These are phyloP conservation scores for Diaphora mendica DNA, from an alignment of 2,888 invertebrate species.

Conservation along the genomic window DNA sequence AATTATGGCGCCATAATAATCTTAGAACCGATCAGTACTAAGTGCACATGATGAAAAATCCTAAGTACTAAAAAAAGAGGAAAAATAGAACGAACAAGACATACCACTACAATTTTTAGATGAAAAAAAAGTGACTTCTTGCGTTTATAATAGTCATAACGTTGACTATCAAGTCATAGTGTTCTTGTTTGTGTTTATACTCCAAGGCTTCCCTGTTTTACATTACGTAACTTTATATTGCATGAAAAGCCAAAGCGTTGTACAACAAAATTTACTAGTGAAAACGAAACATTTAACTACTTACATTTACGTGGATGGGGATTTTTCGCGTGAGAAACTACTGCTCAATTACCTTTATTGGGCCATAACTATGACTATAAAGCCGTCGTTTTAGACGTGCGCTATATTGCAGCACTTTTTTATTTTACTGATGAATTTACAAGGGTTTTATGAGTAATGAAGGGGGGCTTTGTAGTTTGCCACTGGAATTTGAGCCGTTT, in stretches of 20 bases:
- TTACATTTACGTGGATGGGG: constrained; percentile 29
- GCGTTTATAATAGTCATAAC: not conserved
- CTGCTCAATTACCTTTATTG: constrained; percentile 60
- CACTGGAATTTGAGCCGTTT: constrained; percentile 4
- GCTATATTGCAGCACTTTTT: constrained; percentile 32
- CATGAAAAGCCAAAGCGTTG: not conserved
- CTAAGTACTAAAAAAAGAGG: not conserved
- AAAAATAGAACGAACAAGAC: not conserved
- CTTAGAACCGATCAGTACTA: not conserved
- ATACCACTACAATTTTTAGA: not conserved
- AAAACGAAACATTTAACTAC: constrained; percentile 9
- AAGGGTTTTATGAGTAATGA: constrained; percentile 29
- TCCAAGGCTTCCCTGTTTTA: not conserved
- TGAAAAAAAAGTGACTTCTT: not conserved
- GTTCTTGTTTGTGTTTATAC: not conserved
- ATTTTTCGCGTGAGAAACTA: constrained; percentile 59
- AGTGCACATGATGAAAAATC: not conserved
- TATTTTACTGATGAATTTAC: constrained; percentile 33
- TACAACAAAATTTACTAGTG: not conserved
- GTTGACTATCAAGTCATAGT: not conserved
- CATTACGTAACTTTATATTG: not conserved
- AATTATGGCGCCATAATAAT: not conserved
- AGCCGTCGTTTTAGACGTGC: constrained; percentile 29
- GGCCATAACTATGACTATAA: constrained; percentile 53
- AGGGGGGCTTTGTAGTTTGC: constrained; percentile 14